Base-by-base conservation (phyloP, 2,113 vertebrate genomes). In the Anoplopoma fimbria region DNA sequence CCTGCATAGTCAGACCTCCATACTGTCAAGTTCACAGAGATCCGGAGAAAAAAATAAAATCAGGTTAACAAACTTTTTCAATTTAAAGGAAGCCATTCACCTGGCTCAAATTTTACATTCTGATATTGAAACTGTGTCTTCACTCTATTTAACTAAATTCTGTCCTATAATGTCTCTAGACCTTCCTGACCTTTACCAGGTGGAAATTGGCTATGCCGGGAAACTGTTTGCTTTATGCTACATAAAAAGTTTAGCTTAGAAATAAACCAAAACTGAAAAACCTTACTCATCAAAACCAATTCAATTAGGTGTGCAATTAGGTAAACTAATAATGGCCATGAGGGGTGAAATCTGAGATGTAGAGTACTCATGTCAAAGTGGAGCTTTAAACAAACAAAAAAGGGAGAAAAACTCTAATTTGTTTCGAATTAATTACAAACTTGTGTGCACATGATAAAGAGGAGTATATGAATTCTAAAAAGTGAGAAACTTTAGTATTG, bases 11-110 rank as follows among this genome's bases (percentile, higher is more conserved):
- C 61, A 61, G 51, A 60, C 34, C 49, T 65, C 29, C 53, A 45
- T 9, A 55, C 51, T 9, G 25, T 53, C 55, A n/a, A 12, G 23
- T 49, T 49, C 47, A 23, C 19, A 51, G 45, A 47, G 49, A 23
- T 69, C 69, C 6, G 1, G 38, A 31, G 19, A 36, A 31, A 45
- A 65, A 36, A n/a, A n/a, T n/a, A n/a, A 34, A 45, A 55, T 65
- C 34, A 29, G 42, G 25, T 34, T 14, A 72, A 51, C 13, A 31
- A 77, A 53, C 25, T 29, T 74, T 71, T 68, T 49, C 9, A 53
- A 57, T 15, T n/a, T 29, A 40, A 58, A 83, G 75, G 70, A 73
- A 36, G 65, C 49, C 42, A 4, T 45, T 70, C 13, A 45, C 34
- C 53, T 63, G 45, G 67, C 67, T 53, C 10, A 8, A 9, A 10